Evolutionary conservation across 2,113 vertebrate species (phyloP).

Genomic region (Murina feae): DNA sequence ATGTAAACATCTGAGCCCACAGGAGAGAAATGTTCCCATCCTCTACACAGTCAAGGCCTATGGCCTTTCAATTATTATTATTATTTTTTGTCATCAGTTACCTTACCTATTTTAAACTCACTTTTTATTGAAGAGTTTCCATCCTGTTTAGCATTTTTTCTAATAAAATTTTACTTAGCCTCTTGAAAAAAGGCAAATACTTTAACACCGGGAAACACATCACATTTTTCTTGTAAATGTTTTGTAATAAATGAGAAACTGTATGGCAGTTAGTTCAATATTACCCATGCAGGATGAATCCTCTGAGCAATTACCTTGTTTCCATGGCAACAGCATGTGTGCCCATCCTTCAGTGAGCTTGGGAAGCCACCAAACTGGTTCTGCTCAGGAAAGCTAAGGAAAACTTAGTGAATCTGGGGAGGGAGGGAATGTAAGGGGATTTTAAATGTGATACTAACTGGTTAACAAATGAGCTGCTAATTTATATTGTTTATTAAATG

Average conservation of each 20-base stretch:
- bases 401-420: neutral
- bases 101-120: neutral
- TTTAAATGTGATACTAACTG: neutral
- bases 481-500: slow-evolving; percentile 39
- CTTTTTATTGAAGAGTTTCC: neutral
- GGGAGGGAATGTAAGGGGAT: neutral
- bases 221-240: slow-evolving; percentile 59
- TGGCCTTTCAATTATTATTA: neutral
- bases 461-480: slow-evolving; percentile 1
- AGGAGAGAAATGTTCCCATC: neutral
- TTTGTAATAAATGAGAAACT: slow-evolving; percentile 65
- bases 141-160: slow-evolving; percentile 29
- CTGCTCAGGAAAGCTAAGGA: slow-evolving; percentile 28
- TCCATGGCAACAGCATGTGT: slow-evolving; percentile 59
- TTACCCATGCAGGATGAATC: slow-evolving; percentile 51
- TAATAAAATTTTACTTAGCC: slow-evolving; percentile 35
- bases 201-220: slow-evolving; percentile 38
- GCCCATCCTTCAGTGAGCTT: slow-evolving; percentile 13
- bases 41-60: neutral
- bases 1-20: neutral
- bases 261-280: slow-evolving; percentile 50
- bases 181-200: slow-evolving; percentile 35
- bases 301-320: slow-evolving; percentile 64
- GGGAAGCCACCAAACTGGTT: slow-evolving; percentile 30
- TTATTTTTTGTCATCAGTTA: neutral